These are phyloP conservation scores for Hippoglossus hippoglossus DNA, from an alignment of 2,797 vertebrate species.

Conservation along the genomic window DNA sequence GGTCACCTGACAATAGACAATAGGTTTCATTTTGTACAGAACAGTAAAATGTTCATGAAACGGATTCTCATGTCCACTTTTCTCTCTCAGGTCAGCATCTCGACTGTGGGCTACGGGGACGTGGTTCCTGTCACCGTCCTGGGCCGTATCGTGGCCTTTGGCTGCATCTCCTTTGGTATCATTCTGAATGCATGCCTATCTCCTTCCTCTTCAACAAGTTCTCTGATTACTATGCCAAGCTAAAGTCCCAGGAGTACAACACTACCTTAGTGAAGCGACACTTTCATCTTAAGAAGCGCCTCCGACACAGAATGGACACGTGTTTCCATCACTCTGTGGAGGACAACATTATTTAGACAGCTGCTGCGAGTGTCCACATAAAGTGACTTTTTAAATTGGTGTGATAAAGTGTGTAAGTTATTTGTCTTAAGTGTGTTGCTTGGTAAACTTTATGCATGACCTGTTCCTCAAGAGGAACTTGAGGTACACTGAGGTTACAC, in stretches of 20 bases:
- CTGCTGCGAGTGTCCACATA: not conserved
- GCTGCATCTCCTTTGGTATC: slow-evolving; percentile 91
- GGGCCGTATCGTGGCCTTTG: slow-evolving; percentile 88
- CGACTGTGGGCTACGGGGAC: slow-evolving; percentile 91
- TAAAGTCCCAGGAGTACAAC: slow-evolving; percentile 86
- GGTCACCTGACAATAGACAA: no score
- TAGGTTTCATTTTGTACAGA: no score
- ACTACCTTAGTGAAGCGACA: slow-evolving; percentile 68
- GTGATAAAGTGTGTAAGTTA: no score
- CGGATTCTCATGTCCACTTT: not conserved
- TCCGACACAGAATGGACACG: slow-evolving; percentile 63
- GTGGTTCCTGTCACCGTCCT: slow-evolving; percentile 86
- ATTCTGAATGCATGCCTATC: slow-evolving; percentile 92
- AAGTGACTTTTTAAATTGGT: slow-evolving; percentile 4
- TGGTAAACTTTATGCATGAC: no score
- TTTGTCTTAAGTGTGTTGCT: no score
- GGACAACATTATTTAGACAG: slow-evolving; percentile 14
- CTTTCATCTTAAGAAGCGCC: slow-evolving; percentile 76
- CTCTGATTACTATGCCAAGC: slow-evolving; percentile 90
- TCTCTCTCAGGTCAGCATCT: slow-evolving; percentile 88
- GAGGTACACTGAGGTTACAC: no score
- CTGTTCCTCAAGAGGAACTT: no score
- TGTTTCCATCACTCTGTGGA: slow-evolving; percentile 66
- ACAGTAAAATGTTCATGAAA: not conserved
- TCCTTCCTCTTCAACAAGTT: slow-evolving; percentile 93